Evolutionary conservation across 2,888 invertebrate genomes (phyloP), one percentile per base, ranked within the genome.

Genomic region (Drosophila affinis): DNA sequence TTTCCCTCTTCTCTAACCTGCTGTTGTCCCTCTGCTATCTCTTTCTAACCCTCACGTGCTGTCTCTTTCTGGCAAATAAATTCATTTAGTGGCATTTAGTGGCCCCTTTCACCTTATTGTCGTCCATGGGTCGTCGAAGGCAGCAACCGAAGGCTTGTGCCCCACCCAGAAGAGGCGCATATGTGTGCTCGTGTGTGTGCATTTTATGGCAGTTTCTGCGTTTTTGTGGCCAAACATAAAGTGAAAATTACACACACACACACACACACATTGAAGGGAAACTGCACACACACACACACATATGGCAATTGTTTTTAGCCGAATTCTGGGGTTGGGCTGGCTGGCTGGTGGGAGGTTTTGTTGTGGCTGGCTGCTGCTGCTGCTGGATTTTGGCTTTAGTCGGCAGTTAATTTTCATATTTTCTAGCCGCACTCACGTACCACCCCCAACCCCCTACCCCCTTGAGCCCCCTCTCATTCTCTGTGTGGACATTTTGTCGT

Each of bases 71-170:
- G 47, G 86, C 75, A 86, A 88, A 88, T 88, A 88, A 88, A 88
- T 89, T 88, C 88, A 88, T 88, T 88, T 89, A 89, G 89, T 86
- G 89, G 89, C 89, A 81, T 88, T 88, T 89, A 88, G 89, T 89
- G 89, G 82, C 85, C 84, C 77, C 87, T 77, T 86, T 89, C 88
- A 86, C 89, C 89, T 86, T 86, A 86, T 86, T 89, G 88, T 79
- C 82, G 70, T 78, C 58, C 59, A 51, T 51, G 87, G 78, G 84
- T 76, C 86, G 62, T 53, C 56, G 55, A 51, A 49, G 61, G 62
- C 61, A 47, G 46, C 34, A 10, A 39, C 49, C n/a, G 53, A 21
- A 21, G 21, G 29, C 32, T 58, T 6, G 39, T 39, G 39, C 39
- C 39, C 39, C 67, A 48, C n/a, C n/a, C n/a, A n/a, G n/a, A n/a